Percentiles rank a stretch among this genome's conserved stretches.
phyloP scores from a whole-genome alignment of 2,113 vertebrate species.

The Dromiciops gliroides region DNA sequence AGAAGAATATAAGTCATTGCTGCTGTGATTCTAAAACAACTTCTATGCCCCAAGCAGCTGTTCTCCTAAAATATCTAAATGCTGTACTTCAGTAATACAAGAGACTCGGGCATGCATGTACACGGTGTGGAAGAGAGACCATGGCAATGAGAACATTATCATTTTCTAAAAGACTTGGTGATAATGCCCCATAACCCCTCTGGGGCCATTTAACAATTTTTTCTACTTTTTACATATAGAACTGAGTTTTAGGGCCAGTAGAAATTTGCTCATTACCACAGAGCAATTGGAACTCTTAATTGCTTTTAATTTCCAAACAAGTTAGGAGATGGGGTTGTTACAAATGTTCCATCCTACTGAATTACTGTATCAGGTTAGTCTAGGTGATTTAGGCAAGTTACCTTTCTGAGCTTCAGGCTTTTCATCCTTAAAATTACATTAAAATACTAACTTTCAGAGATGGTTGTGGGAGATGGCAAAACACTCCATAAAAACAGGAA shows the following conservation, averaged over 20 bases:
- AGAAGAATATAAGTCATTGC: neutral
- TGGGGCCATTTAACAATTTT: neutral
- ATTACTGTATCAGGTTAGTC: neutral
- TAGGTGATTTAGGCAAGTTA: slow-evolving; percentile 14
- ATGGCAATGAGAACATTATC: neutral
- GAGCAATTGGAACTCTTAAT: neutral
- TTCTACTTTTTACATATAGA: neutral
- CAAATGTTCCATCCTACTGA: neutral
- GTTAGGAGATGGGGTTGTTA: neutral
- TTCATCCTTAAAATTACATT: neutral
- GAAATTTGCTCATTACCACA: neutral
- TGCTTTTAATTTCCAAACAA: neutral
- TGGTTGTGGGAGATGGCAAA: neutral
- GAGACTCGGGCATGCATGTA: neutral
- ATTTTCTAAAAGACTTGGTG: neutral
- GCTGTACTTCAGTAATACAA: neutral
- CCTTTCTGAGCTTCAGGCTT: neutral
- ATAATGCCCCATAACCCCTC: neutral
- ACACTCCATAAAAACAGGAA: neutral
- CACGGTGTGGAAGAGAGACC: neutral
- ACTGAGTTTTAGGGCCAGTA: neutral
- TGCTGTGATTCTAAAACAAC: neutral
- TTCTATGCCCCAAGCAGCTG: neutral
- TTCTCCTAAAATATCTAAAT: neutral
- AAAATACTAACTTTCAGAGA: neutral